Percentiles rank a stretch among this genome's conserved stretches.
Evolutionary conservation across 2,113 vertebrate species (phyloP).

Genomic region (Grantiella picta): DNA sequence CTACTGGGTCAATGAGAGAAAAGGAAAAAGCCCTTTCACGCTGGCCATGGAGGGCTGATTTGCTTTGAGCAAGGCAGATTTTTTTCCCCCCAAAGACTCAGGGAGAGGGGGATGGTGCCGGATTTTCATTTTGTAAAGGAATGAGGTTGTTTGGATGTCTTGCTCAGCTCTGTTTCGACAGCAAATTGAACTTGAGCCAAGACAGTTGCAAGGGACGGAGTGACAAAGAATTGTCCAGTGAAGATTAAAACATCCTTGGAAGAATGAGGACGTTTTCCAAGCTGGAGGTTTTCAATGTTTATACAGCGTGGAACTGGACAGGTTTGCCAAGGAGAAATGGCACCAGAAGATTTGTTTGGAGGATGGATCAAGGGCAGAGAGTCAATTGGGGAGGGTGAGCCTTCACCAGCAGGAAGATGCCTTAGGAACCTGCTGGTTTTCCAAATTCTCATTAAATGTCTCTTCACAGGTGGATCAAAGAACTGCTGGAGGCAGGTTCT

Average conservation of each 20-base stretch:
- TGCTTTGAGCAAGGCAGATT: constrained; percentile 1
- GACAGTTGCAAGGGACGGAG: not conserved
- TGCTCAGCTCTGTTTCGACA: not conserved
- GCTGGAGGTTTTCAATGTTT: not conserved
- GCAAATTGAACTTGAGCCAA: not conserved
- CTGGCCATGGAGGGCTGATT: constrained; percentile 8
- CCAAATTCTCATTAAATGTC: not conserved
- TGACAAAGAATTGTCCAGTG: not conserved
- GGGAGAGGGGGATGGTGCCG: not conserved
- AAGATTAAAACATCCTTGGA: not conserved
- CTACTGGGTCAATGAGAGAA: constrained; percentile 18
- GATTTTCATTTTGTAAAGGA: not conserved
- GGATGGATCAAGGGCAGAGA: not conserved
- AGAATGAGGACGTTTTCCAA: constrained; percentile 15
- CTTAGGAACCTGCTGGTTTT: constrained; percentile 38
- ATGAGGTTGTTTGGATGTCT: not conserved
- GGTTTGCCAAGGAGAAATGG: not conserved
- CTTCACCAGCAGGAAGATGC: constrained; percentile 7
- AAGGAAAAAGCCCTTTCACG: constrained; percentile 13
- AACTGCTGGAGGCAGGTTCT: constrained; percentile 10
- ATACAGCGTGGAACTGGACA: not conserved
- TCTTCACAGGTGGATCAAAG: not conserved
- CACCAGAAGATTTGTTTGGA: constrained; percentile 15
- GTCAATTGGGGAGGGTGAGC: not conserved
- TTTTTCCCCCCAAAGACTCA: not conserved